Conservation (phyloP, 2,888 invertebrate species). For the Oxyteleia sp. region DNA sequence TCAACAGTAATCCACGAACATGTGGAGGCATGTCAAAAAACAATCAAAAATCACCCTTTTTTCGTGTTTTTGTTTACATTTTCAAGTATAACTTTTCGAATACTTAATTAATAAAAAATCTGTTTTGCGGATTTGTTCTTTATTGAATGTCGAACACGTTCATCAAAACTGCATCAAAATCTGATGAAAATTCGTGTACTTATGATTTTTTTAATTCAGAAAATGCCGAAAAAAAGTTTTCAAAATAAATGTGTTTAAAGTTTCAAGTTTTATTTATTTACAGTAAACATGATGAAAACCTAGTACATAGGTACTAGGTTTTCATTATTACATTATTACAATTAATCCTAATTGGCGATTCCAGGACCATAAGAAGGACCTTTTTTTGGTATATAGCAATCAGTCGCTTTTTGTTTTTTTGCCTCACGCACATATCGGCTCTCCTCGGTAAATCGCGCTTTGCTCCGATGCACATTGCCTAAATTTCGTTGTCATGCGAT, state of each 20-base stretch:
- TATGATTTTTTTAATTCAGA: constrained; percentile 7
- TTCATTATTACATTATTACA: constrained; percentile 20
- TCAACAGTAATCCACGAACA: constrained; percentile 3
- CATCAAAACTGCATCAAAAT: no score
- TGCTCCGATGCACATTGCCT: constrained; percentile 18
- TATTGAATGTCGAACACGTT: no score
- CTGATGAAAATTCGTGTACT: constrained; percentile 15
- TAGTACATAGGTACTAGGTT: no score
- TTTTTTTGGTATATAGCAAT: constrained; percentile 2
- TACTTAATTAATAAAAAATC: no score
- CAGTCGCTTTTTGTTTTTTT: constrained; percentile 17
- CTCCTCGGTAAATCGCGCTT: constrained; percentile 28
- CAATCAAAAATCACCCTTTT: no score
- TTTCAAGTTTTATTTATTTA: no score
- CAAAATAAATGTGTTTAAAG: no score
- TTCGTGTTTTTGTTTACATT: no score
- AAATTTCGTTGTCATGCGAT: constrained; percentile 21
- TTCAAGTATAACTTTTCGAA: no score
- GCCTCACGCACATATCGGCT: constrained; percentile 26
- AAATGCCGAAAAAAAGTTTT: no score
- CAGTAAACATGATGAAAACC: no score
- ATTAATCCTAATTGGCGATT: constrained; percentile 20
- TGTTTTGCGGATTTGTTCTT: no score
- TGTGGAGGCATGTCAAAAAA: background rate
- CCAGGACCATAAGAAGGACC: constrained; percentile 22